Conservation (phyloP, 2,113 vertebrate species). For the Poicephalus gulielmi region DNA sequence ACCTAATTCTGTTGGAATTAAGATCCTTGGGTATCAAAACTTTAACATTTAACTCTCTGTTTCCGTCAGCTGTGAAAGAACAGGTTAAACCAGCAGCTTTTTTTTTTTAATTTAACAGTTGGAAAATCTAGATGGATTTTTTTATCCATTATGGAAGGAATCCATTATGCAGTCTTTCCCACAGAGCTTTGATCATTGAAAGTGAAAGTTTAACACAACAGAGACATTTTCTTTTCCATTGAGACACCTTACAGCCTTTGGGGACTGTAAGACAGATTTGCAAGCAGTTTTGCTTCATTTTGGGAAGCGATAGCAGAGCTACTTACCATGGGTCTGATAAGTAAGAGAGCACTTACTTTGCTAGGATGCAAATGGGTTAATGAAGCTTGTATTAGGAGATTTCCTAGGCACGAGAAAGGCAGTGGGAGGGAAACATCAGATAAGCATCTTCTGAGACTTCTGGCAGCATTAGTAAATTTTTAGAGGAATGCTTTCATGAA, state of each 20-base stretch:
- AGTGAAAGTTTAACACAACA: not conserved
- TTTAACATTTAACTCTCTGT: conserved; percentile 16
- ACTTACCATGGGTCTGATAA: not conserved
- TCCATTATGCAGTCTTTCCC: not conserved
- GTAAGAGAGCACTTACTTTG: not conserved
- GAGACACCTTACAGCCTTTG: not conserved
- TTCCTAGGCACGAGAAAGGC: not conserved
- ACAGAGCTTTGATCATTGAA: conserved; percentile 39
- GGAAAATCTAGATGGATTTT: conserved; percentile 27
- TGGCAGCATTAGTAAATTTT: not conserved
- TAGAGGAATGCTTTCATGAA: not conserved
- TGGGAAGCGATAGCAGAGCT: not conserved
- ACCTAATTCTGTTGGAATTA: conserved; percentile 52
- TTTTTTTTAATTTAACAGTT: not conserved
- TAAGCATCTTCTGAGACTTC: not conserved
- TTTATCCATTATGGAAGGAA: not conserved
- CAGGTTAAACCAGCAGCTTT: conserved; percentile 32
- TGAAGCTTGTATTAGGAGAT: not conserved
- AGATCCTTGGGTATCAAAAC: conserved; percentile 19
- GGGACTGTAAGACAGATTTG: not conserved
- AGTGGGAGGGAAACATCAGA: not conserved
- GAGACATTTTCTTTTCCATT: not conserved
- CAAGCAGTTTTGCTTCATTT: not conserved
- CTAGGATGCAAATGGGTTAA: not conserved
- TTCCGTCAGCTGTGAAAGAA: conserved; percentile 58